phyloP scores from a whole-genome alignment of 2,797 vertebrate species.

The Syngnathus acus region DNA sequence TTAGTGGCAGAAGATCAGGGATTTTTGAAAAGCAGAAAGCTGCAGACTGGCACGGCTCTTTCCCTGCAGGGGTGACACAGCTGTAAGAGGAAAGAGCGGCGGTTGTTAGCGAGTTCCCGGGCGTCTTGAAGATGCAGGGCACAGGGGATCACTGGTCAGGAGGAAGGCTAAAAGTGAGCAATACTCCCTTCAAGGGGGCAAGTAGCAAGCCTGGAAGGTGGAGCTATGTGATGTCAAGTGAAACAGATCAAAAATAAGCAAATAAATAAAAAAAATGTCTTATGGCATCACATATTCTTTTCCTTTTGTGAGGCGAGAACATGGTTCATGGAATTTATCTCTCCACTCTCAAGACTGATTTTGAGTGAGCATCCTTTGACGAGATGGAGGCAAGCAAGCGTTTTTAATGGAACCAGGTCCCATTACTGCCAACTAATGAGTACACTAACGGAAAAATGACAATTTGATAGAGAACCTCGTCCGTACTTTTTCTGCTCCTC shows the following conservation, averaged over 20 bases:
- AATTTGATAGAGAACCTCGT: not conserved
- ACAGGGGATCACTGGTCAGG: not conserved
- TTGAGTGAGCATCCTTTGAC: not conserved
- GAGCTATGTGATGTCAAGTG: not conserved
- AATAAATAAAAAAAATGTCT: no score
- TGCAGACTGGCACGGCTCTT: not conserved
- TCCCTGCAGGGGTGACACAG: not conserved
- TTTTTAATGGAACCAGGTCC: not conserved
- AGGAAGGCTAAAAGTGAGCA: not conserved
- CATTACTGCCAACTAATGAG: not conserved
- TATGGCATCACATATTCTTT: no score
- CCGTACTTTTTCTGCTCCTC: not conserved
- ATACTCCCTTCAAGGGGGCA: not conserved
- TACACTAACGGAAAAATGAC: not conserved
- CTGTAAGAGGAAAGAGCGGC: not conserved
- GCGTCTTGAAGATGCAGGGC: not conserved
- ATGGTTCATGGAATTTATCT: not conserved
- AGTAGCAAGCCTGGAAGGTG: not conserved
- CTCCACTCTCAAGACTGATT: not conserved
- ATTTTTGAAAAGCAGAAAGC: not conserved
- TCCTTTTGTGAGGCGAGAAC: not conserved
- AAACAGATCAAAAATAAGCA: not conserved
- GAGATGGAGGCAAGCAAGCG: not conserved
- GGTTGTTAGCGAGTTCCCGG: not conserved
- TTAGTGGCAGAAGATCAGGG: not conserved